These are phyloP conservation scores for Sciurus carolinensis DNA, from an alignment of 2,797 vertebrate species.

Conservation along the genomic window DNA sequence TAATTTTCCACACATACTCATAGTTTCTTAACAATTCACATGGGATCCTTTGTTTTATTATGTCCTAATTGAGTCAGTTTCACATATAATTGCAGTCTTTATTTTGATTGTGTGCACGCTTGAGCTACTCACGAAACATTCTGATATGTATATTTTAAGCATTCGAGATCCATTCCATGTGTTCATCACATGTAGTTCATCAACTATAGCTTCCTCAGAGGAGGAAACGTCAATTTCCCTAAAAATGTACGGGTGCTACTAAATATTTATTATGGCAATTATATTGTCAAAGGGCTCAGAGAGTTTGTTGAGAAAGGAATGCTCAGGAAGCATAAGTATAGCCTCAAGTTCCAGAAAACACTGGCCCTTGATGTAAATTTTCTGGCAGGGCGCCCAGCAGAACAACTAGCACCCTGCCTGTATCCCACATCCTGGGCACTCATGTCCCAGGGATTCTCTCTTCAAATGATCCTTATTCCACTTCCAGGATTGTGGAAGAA, in stretches of 20 bases:
- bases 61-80: background rate
- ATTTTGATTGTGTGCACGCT: background rate
- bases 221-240: background rate
- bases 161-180: background rate
- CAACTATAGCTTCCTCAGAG: background rate
- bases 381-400: background rate
- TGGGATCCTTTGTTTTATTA: background rate
- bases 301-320: background rate
- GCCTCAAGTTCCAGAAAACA: background rate
- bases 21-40: slow-evolving; percentile 20
- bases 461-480: background rate
- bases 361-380: background rate
- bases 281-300: background rate
- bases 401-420: background rate
- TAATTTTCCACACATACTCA: slow-evolving; percentile 15
- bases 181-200: slow-evolving; percentile 15
- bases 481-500: background rate
- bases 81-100: background rate
- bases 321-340: background rate
- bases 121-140: background rate
- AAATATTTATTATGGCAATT: background rate
- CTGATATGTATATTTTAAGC: slow-evolving; percentile 12
- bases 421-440: background rate
- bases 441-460: background rate
- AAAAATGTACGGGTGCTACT: background rate